Evolutionary conservation across 1,140 invertebrate genomes (phyloP).

Genomic region (Nylanderia fulva): DNA sequence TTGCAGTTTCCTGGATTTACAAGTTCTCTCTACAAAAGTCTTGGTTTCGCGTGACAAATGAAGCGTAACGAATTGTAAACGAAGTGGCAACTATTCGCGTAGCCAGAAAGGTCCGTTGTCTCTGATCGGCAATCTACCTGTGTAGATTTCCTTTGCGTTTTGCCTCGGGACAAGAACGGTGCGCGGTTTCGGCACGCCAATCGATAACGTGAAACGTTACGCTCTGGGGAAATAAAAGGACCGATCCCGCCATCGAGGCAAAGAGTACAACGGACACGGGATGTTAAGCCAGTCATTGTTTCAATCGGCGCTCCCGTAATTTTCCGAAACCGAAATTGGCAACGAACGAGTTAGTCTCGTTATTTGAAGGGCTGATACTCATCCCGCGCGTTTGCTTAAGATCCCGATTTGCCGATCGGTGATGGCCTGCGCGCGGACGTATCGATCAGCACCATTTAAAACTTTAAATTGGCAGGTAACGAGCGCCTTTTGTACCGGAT

Average conservation of each 20-base stretch:
- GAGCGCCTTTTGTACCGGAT: constrained; percentile 49
- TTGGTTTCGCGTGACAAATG: constrained; percentile 7
- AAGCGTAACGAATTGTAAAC: constrained; percentile 15
- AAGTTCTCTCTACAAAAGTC: background rate
- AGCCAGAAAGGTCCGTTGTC: background rate
- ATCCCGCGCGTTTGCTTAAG: constrained; percentile 44
- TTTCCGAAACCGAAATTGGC: constrained; percentile 31
- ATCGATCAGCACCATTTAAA: constrained; percentile 42
- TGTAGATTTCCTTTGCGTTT: constrained; percentile 40
- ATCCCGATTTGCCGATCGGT: constrained; percentile 3
- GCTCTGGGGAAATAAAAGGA: constrained; percentile 50
- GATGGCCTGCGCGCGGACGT: background rate
- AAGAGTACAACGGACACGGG: constrained; percentile 26
- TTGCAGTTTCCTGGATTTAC: background rate
- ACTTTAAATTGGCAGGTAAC: constrained; percentile 67
- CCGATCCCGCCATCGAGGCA: constrained; percentile 15
- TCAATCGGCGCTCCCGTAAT: constrained; percentile 33
- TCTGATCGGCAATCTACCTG: constrained; percentile 26
- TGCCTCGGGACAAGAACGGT: background rate
- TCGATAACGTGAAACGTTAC: constrained; percentile 53
- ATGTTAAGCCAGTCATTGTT: constrained; percentile 49
- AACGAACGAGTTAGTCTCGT: constrained; percentile 44
- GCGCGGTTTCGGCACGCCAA: constrained; percentile 13
- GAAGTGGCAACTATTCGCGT: background rate
- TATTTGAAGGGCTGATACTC: constrained; percentile 40